Evolutionary conservation across 2,888 invertebrate genomes (phyloP), one percentile per base, ranked within the genome.

Genomic region (Cremastinae sp.): DNA sequence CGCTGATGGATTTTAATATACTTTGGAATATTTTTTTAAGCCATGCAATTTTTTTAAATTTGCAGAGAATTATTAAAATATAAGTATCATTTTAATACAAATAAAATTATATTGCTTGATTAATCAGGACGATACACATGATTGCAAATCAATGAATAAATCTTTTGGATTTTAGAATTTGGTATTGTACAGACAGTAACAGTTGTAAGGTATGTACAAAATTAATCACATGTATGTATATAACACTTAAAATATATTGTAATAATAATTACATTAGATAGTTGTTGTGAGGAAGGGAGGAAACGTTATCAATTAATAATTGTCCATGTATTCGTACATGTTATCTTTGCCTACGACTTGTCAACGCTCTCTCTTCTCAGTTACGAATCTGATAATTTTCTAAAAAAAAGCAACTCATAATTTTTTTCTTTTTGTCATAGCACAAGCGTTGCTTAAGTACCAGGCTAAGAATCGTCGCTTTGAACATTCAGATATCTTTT

Each of bases 151-250:
- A 62, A 69, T 37, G 58, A 69, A 22, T 47, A 28, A 51, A 12
- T 49, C 39, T 53, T 69, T 74, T 65, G 74, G 49, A 51, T 64
- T 18, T 79, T 82, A 82, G 81, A 83, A 78, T 87, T 84, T 83
- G 85, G 84, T 84, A 84, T 84, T 84, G 82, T 82, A 82, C 85
- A 86, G 81, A 82, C 72, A 79, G 82, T 84, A 79, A 86, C 83
- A 75, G 85, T 86, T 81, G 83, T 82, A 83, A 83, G 83, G 82
- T 87, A 87, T 87, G 84, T 87, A 87, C 87, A 87, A 86, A 87
- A 85, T 81, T 84, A 84, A 84, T 84, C 82, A 85, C 85, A 68
- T 76, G 75, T 78, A 83, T 41, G 41, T 65, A 65, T 84, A 83
- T 85, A 87, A 84, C 82, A 83, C 84, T 83, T 85, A 83, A 65